phyloP scores from a whole-genome alignment of 1,140 invertebrate species.

The Drosophila kanapiae region DNA sequence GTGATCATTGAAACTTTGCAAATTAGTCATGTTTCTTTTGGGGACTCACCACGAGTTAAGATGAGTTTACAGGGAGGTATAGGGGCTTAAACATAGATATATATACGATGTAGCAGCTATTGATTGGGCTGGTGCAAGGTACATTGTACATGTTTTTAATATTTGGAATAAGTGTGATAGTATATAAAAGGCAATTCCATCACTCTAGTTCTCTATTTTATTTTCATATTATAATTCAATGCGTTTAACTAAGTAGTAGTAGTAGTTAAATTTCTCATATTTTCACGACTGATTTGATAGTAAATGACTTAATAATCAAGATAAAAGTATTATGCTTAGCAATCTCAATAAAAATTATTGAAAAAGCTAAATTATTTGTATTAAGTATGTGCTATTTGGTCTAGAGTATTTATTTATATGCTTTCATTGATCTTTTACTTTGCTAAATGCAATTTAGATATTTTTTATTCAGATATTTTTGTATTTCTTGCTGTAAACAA shows the following conservation, averaged over 20 bases:
- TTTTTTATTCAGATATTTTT: neutral
- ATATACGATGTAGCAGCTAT: neutral
- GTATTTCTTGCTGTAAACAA: neutral
- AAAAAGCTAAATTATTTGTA: too few relatives aligned
- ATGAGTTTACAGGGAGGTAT: neutral
- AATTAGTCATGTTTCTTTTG: conserved; percentile 38
- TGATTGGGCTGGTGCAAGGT: neutral
- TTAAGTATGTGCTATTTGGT: neutral
- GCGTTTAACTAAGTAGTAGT: too few relatives aligned
- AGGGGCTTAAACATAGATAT: neutral
- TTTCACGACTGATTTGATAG: too few relatives aligned
- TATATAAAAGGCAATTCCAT: neutral
- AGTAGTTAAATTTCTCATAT: too few relatives aligned
- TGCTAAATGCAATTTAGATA: neutral
- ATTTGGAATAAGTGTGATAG: neutral
- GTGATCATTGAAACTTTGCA: conserved; percentile 54
- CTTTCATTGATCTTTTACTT: neutral
- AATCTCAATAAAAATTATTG: too few relatives aligned
- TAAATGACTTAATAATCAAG: too few relatives aligned
- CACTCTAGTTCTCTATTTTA: neutral
- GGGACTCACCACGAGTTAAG: neutral
- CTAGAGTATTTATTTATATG: neutral
- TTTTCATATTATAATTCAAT: neutral
- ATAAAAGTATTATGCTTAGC: too few relatives aligned
- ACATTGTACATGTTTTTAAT: neutral